These are phyloP conservation scores for Nymphalis io DNA, from an alignment of 1,140 invertebrate genomes.

Conservation along the genomic window DNA sequence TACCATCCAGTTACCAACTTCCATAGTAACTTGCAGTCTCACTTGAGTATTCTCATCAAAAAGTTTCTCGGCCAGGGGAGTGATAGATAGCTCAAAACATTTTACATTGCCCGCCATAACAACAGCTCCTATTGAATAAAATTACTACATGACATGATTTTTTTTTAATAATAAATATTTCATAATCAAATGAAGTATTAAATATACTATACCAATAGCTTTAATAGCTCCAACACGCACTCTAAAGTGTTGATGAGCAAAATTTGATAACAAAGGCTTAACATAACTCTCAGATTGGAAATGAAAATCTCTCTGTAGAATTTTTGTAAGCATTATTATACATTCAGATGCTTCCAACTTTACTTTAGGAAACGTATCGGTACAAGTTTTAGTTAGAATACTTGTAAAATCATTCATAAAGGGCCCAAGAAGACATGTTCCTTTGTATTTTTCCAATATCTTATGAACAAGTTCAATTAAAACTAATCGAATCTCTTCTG, in stretches of 20 bases:
- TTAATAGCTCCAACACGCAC: slow-evolving; percentile 87
- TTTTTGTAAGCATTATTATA: slow-evolving; percentile 83
- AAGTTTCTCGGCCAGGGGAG: slow-evolving; percentile 86
- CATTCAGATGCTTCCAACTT: slow-evolving; percentile 89
- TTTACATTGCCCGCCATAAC: slow-evolving; percentile 71
- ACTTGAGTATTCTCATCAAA: slow-evolving; percentile 88
- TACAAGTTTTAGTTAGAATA: slow-evolving; percentile 86
- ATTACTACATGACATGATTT: background rate
- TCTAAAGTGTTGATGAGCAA: slow-evolving; percentile 91
- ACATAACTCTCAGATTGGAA: slow-evolving; percentile 86
- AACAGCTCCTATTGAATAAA: slow-evolving; percentile 67
- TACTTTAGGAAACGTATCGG: slow-evolving; percentile 89
- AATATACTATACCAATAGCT: slow-evolving; percentile 82
- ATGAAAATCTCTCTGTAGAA: slow-evolving; percentile 87
- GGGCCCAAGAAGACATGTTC: slow-evolving; percentile 78
- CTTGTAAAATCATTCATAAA: slow-evolving; percentile 89
- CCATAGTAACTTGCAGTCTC: slow-evolving; percentile 82
- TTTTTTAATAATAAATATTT: background rate
- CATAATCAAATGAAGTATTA: background rate
- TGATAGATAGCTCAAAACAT: slow-evolving; percentile 77
- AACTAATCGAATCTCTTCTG: slow-evolving; percentile 91
- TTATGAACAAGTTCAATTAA: slow-evolving; percentile 84
- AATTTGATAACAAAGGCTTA: slow-evolving; percentile 86
- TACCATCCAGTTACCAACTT: slow-evolving; percentile 86
- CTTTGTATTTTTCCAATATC: slow-evolving; percentile 85